These are phyloP conservation scores for Phyllotreta striolata DNA, from an alignment of 2,888 invertebrate species.

Conservation along the genomic window DNA sequence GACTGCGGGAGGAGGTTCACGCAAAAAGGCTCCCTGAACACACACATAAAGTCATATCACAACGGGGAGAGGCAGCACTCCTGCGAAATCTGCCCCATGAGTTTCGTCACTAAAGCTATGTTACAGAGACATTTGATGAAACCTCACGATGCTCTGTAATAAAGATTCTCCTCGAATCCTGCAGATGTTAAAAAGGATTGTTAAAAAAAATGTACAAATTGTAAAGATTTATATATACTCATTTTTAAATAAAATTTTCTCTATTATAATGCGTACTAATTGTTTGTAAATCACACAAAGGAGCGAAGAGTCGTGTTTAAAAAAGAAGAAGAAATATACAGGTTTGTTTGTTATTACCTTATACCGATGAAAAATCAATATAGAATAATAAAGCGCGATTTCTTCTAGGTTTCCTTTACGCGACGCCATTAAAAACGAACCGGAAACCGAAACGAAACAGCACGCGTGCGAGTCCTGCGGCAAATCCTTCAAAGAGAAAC, in stretches of 20 bases:
- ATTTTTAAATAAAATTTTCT: not conserved
- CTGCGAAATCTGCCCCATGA: conserved; percentile 45
- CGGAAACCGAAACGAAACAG: conserved; percentile 32
- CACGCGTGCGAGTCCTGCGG: conserved; percentile 56
- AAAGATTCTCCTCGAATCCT: not conserved
- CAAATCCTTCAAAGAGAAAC: conserved; percentile 56
- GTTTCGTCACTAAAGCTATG: conserved; percentile 46
- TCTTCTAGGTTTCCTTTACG: conserved; percentile 2
- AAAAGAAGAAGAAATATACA: too few relatives aligned
- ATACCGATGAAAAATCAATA: not conserved
- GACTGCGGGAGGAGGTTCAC: conserved; percentile 61
- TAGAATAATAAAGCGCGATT: conserved; percentile 1
- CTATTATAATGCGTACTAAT: not conserved
- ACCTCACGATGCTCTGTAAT: conserved; percentile 32
- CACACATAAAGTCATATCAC: conserved; percentile 43
- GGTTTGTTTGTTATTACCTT: not conserved
- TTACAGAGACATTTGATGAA: conserved; percentile 56
- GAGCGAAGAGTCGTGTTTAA: too few relatives aligned
- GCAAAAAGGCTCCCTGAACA: conserved; percentile 59
- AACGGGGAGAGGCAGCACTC: conserved; percentile 41
- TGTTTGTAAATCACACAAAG: too few relatives aligned
- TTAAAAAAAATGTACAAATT: conserved; percentile 3
- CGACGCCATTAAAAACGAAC: not conserved
- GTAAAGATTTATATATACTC: not conserved
- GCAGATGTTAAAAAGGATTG: not conserved